Conservation (phyloP, 2,888 invertebrate species). For the Euproctis similis region DNA sequence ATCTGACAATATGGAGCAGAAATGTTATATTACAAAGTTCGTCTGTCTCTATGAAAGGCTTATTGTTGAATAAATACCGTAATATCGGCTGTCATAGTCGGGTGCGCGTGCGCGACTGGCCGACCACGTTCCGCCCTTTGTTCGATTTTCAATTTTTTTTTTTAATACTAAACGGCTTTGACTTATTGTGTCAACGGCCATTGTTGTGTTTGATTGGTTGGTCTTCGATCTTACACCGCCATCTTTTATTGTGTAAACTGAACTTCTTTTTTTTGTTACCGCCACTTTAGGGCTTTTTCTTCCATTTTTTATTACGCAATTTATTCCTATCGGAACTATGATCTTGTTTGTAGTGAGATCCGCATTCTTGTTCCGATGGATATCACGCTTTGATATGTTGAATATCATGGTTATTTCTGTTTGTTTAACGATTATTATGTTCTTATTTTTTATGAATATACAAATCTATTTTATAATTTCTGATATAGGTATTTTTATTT, state of each 20-base stretch:
- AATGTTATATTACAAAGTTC: conserved; percentile 6
- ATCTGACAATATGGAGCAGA: conserved; percentile 3
- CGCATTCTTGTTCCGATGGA: conserved; percentile 29
- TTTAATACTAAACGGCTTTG: conserved; percentile 34
- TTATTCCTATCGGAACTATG: conserved; percentile 32
- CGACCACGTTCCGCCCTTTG: conserved; percentile 58
- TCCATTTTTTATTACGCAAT: conserved; percentile 33
- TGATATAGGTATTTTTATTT: no score
- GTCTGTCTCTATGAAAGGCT: conserved; percentile 8
- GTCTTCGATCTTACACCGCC: conserved; percentile 27
- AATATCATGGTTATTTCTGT: no score
- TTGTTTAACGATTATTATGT: conserved; percentile 18
- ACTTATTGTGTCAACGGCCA: conserved; percentile 40
- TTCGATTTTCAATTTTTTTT: conserved; percentile 37
- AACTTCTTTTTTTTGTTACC: conserved; percentile 28
- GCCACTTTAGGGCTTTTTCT: conserved; percentile 20
- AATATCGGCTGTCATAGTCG: conserved; percentile 29
- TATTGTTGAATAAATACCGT: conserved; percentile 25
- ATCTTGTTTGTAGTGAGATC: conserved; percentile 36
- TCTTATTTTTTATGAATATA: no score
- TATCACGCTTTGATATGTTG: no score
- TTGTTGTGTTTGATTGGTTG: conserved; percentile 52
- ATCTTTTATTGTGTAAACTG: conserved; percentile 38
- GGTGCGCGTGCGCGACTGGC: conserved; percentile 39
- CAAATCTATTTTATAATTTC: no score